Base-by-base conservation (phyloP, 2,888 invertebrate species). In the Tenthredo scrophulariae region DNA sequence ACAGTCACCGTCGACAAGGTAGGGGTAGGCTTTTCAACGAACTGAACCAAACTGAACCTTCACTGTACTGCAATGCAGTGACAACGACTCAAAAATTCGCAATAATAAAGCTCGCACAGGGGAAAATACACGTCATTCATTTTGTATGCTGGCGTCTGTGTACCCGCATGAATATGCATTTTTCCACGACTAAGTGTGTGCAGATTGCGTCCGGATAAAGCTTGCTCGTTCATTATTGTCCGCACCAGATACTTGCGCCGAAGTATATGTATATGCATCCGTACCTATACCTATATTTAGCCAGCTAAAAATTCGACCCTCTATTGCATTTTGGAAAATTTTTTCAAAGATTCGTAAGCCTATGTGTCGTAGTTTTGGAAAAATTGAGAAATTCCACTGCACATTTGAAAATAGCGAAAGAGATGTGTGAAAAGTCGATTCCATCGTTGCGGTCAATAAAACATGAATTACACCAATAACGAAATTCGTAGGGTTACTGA, bases 151-250 rank as follows among this genome's bases (percentile, higher is more conserved):
- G 89, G 89, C 90, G 91, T 88, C 89, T 89, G 88, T 88, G 87
- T 86, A 86, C 87, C 88, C 89, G 89, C 92, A 93, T 93, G 93
- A 93, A 93, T 93, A 93, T 93, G 93, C 92, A 93, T 91, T 91
- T 91, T 92, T 83, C 15, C 50, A 9, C 89, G 91, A 89, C 90
- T 93, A 93, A 92, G 93, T 93, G 92, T 92, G 92, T 91, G 91
- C 91, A 92, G 93, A 93, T 93, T 92, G 93, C 92, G 91, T 90
- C 90, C 92, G 92, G 93, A 92, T 93, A 93, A 91, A 91, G 85
- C 70, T 50, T 75, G 84, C 84, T 90, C 93, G 93, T 93, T 92
- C 92, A 91, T 93, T 93, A 93, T 93, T 92, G 92, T 93, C 92
- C 91, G 89, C 88, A 89, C 91, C 91, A 91, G 91, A 90, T 89